Base-by-base conservation (phyloP, 2,888 invertebrate species). In the Lacanobia wlatinum region DNA sequence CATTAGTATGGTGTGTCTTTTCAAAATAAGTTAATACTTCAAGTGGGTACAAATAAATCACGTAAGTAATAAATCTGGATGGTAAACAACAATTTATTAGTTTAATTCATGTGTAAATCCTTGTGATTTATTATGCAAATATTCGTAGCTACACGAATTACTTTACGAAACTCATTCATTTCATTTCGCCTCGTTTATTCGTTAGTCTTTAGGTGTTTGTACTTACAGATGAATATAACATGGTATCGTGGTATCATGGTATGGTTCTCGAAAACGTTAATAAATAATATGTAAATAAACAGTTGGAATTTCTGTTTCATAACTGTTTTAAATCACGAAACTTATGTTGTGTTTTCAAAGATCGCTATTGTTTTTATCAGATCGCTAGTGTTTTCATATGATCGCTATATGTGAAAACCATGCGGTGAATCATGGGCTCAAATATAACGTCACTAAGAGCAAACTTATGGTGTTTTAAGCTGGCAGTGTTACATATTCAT, bases 101-200 rank as follows among this genome's bases (percentile, higher is more conserved):
- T 43, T 21, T 56, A 77, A 74, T 46, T 56, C 23, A 28, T 7
- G 46, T 52, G 18, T 52, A 52, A 68, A 18, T 21, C 21, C 23
- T 9, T 53, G n/a, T 78, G 16, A 78, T 78, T 78, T 62, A 78
- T 58, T 46, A 61, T 23, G 55, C 23, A 61, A 56, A 77, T 76
- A 75, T 50, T 76, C 21, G 6, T 40, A 21, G 6, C 23, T 18
- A 38, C 48, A 43, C 18, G 14, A 16, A 21, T 18, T 43, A 75
- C 71, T 55, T 77, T 34, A n/a, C 23, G 52, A 52, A 52, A 7
- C 62, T 62, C 52, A 62, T 62, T 62, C 62, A 78, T 58, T 71
- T n/a, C 0, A 62, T 48, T 75, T 40, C 46, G 40, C n/a, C 12
- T 72, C 38, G 46, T 59, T 53, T 5, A 7, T 62, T 52, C 7